Evolutionary conservation across 2,888 invertebrate species (phyloP).

Genomic region (Glyphotaelius pellucidus): DNA sequence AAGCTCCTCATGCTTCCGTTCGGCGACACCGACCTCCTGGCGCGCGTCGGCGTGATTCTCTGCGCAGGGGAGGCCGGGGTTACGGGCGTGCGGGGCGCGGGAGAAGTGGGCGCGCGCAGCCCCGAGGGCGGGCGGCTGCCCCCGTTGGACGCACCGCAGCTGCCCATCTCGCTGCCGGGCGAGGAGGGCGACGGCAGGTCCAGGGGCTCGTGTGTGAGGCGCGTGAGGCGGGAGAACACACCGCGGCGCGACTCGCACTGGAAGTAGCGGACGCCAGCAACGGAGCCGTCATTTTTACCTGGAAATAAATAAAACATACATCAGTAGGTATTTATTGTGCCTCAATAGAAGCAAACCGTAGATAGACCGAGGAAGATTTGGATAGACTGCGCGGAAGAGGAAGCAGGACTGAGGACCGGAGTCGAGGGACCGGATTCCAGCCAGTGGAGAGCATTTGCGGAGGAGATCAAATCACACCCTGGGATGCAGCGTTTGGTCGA

Average conservation of each 20-base stretch:
- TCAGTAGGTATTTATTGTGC: background rate
- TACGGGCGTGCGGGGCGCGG: slow-evolving; percentile 67
- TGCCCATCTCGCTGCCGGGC: slow-evolving; percentile 73
- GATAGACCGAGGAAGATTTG: no score
- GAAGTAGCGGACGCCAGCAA: slow-evolving; percentile 94
- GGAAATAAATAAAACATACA: slow-evolving; percentile 67
- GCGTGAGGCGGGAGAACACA: slow-evolving; percentile 93
- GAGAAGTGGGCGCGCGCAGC: slow-evolving; percentile 61
- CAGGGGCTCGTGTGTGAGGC: slow-evolving; percentile 86
- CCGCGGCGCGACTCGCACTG: slow-evolving; percentile 95
- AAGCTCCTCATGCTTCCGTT: slow-evolving; percentile 76
- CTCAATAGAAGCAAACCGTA: no score
- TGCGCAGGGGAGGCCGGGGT: slow-evolving; percentile 70
- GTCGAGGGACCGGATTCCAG: no score
- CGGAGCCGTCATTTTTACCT: slow-evolving; percentile 98
- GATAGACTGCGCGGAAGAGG: no score
- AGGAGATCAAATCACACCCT: no score
- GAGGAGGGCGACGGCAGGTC: slow-evolving; percentile 76
- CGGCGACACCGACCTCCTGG: slow-evolving; percentile 74
- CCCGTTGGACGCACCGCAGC: slow-evolving; percentile 67
- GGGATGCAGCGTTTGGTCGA: no score
- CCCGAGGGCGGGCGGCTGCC: slow-evolving; percentile 67
- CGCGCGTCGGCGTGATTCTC: slow-evolving; percentile 72
- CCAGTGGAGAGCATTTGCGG: no score
- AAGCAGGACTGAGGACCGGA: no score